phyloP scores from a whole-genome alignment of 2,113 vertebrate species.

The Pogona vitticeps region DNA sequence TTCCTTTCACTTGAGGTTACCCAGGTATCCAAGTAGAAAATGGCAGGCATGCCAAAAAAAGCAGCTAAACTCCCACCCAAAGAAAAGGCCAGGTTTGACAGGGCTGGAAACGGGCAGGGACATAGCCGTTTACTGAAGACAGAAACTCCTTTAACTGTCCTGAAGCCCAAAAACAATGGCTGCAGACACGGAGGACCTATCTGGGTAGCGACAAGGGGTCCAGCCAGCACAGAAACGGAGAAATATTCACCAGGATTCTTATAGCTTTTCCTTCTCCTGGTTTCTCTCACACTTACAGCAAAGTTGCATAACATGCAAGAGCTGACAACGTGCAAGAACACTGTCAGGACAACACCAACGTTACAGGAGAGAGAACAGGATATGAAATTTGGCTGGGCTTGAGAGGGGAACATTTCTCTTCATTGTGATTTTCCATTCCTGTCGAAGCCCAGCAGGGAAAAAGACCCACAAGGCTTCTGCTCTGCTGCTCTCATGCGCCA shows the following conservation, averaged over 20 bases:
- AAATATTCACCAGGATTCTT: slow-evolving; percentile 16
- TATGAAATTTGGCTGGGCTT: slow-evolving; percentile 47
- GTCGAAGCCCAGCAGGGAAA: slow-evolving; percentile 76
- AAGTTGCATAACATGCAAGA: slow-evolving; percentile 1
- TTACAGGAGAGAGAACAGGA: slow-evolving; percentile 30
- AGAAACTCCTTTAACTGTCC: slow-evolving; percentile 73
- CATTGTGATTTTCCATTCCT: slow-evolving; percentile 76
- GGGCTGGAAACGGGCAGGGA: slow-evolving; percentile 79
- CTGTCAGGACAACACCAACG: slow-evolving; percentile 34
- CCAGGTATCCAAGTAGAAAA: slow-evolving; percentile 82
- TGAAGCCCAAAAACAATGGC: slow-evolving; percentile 74
- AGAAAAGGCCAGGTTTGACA: slow-evolving; percentile 83
- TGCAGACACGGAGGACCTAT: slow-evolving; percentile 32
- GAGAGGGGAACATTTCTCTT: slow-evolving; percentile 70
- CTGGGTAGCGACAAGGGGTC: slow-evolving; percentile 23
- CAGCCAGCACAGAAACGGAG: slow-evolving; percentile 47
- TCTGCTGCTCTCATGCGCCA: slow-evolving; percentile 65
- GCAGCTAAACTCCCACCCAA: slow-evolving; percentile 76
- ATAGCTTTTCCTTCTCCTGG: neutral
- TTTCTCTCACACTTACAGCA: neutral
- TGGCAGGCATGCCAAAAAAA: slow-evolving; percentile 77
- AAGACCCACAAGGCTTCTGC: slow-evolving; percentile 72
- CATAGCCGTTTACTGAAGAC: slow-evolving; percentile 76
- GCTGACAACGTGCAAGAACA: slow-evolving; percentile 19
- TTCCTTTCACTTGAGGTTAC: slow-evolving; percentile 76